Conservation (phyloP, 92 coral and sea anemone genomes). For the Zoanthus gigantus region DNA sequence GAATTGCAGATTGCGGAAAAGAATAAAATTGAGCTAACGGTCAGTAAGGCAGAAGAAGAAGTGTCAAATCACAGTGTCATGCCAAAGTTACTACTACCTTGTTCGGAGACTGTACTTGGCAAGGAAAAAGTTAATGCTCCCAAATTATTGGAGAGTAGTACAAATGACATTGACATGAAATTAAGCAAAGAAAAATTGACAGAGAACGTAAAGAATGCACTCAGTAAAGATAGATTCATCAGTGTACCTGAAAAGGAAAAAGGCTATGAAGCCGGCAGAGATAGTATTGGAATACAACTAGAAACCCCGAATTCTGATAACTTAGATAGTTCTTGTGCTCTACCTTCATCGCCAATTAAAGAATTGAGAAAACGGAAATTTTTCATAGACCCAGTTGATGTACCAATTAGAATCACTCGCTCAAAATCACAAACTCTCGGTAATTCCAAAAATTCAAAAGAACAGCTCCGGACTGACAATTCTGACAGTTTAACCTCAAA, state of each 20-base stretch:
- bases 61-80: not conserved
- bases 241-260: not conserved
- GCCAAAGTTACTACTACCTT: not conserved
- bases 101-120: not conserved
- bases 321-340: not conserved
- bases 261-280: not conserved
- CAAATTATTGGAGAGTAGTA: not conserved
- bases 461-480: not conserved
- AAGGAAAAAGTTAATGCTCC: not conserved
- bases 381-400: not conserved
- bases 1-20: not conserved
- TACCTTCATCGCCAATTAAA: not conserved
- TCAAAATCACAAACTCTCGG: slow-evolving; percentile 30
- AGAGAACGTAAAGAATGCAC: not conserved
- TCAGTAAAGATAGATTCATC: not conserved
- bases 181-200: not conserved
- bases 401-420: slow-evolving; percentile 31
- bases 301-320: not conserved
- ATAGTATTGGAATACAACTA: not conserved
- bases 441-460: not conserved
- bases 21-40: not conserved
- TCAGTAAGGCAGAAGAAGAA: not conserved
- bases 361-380: slow-evolving; percentile 32
- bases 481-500: not conserved
- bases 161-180: not conserved